Conservation (phyloP, 2,113 vertebrate species). For the Erpornis zantholeuca region DNA sequence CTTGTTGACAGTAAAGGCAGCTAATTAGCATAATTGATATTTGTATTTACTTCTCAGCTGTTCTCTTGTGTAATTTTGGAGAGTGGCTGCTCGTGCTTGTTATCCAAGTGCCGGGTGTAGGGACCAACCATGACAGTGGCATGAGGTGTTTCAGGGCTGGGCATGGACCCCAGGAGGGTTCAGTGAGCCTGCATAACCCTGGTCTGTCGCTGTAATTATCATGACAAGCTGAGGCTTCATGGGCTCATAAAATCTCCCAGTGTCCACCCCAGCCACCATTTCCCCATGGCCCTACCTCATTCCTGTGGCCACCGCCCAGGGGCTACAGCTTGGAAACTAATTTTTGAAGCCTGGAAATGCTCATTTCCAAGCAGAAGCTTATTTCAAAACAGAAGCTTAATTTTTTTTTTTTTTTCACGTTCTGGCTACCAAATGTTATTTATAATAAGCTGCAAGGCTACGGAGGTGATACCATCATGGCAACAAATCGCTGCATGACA, state of each 20-base stretch:
- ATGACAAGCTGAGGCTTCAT: fast-evolving
- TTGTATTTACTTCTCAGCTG: constrained; percentile 18
- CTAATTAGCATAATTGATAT: constrained; percentile 39
- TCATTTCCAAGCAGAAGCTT: neutral
- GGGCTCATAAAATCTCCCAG: neutral
- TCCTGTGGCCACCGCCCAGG: neutral
- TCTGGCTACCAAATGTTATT: constrained; percentile 15
- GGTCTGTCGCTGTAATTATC: fast-evolving
- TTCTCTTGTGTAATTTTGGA: neutral
- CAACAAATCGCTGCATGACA: constrained; percentile 52
- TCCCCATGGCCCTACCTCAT: neutral
- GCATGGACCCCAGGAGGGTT: neutral
- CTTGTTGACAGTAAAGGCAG: constrained; percentile 39
- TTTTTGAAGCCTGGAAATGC: neutral
- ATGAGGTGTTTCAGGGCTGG: neutral
- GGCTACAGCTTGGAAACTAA: neutral
- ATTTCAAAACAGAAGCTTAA: neutral
- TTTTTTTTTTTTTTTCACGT: neutral
- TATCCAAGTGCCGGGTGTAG: neutral
- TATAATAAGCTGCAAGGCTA: neutral
- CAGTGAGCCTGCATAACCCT: fast-evolving
- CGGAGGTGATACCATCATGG: neutral
- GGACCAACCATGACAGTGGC: neutral
- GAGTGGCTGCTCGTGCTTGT: neutral
- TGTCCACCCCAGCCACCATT: neutral